Conservation (phyloP, 2,113 vertebrate species). For the Plectropomus leopardus region DNA sequence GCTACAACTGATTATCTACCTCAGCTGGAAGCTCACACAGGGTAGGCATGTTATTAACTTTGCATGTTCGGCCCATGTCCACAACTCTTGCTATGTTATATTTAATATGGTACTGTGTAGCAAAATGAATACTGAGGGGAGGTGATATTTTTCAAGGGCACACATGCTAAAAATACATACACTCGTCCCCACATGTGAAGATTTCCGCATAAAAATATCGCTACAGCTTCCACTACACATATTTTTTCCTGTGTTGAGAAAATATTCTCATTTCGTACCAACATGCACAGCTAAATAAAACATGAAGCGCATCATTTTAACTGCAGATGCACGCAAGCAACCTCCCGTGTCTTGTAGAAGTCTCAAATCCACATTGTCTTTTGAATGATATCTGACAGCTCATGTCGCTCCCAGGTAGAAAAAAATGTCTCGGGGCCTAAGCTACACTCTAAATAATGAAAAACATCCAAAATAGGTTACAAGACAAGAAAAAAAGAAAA, state of each 20-base stretch:
- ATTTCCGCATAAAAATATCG: neutral
- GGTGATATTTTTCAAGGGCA: neutral
- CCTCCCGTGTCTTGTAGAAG: neutral
- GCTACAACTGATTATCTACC: slow-evolving; percentile 66
- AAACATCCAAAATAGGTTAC: neutral
- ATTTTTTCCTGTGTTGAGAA: neutral
- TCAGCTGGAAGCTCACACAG: slow-evolving; percentile 75
- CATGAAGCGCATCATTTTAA: neutral
- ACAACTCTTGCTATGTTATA: neutral
- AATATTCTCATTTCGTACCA: neutral
- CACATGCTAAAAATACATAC: slow-evolving; percentile 18
- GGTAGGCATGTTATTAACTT: slow-evolving; percentile 55
- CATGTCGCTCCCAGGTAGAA: neutral
- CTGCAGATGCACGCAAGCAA: neutral
- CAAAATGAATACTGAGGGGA: neutral
- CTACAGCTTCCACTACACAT: no score
- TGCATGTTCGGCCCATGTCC: neutral
- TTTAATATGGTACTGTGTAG: neutral
- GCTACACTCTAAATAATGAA: slow-evolving; percentile 37
- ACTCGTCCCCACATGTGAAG: neutral
- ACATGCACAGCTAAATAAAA: neutral
- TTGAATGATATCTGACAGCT: slow-evolving; percentile 23
- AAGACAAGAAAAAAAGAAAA: neutral
- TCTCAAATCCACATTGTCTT: neutral
- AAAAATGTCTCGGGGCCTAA: neutral